phyloP scores from a whole-genome alignment of 2,888 invertebrate species.

The Drosophila neonasuta region DNA sequence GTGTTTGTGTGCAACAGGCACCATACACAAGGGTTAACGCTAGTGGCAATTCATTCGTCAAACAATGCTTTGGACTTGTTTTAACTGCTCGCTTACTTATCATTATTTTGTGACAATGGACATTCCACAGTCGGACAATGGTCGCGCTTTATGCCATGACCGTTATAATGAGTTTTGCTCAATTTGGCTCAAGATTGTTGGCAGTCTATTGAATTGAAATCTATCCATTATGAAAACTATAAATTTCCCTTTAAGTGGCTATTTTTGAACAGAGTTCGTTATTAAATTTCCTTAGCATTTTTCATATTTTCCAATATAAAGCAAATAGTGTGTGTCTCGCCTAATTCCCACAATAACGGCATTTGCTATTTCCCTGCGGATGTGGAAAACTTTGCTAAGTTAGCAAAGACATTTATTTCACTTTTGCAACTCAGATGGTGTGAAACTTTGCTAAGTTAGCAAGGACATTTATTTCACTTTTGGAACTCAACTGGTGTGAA shows the following conservation, averaged over 20 bases:
- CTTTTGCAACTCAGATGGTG: too few species aligned
- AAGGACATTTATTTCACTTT: too few species aligned
- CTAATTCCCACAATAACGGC: not conserved
- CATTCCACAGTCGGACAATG: slow-evolving; percentile 54
- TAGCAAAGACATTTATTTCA: too few species aligned
- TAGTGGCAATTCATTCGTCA: slow-evolving; percentile 8
- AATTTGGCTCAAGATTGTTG: slow-evolving; percentile 22
- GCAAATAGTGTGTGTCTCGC: too few species aligned
- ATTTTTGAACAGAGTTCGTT: not conserved
- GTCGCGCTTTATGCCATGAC: slow-evolving; percentile 39
- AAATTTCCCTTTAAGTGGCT: not conserved
- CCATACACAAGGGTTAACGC: slow-evolving; percentile 12
- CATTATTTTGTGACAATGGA: slow-evolving; percentile 49
- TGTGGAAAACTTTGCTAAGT: too few species aligned
- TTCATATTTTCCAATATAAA: not conserved
- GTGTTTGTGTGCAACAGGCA: slow-evolving; percentile 28
- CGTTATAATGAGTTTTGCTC: slow-evolving; percentile 48
- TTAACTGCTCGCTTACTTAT: slow-evolving; percentile 49
- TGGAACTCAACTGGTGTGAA: too few species aligned
- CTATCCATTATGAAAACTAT: not conserved
- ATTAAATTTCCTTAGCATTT: not conserved
- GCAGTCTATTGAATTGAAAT: slow-evolving; percentile 3
- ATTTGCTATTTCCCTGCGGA: not conserved
- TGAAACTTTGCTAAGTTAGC: not conserved
- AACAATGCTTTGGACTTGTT: slow-evolving; percentile 49